Evolutionary conservation across 1,140 invertebrate genomes (phyloP), one percentile per base, ranked within the genome.

Genomic region (Idris sp.): DNA sequence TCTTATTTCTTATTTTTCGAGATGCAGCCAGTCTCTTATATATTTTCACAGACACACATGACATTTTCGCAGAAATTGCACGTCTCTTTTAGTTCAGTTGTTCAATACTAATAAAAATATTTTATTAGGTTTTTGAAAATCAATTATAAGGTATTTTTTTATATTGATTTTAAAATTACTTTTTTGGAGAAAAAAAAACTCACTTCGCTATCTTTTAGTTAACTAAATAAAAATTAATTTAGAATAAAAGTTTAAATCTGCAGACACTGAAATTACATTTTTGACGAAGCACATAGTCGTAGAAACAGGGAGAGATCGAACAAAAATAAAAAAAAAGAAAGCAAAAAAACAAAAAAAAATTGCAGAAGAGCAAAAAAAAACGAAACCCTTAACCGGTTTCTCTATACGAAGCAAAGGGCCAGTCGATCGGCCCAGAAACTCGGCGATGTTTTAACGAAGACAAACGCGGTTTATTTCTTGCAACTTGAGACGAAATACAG

Each of bases 381-480:
- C 44, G 33, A 41, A 64, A 61, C 64, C 68, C 68, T 77, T 65
- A 77, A 77, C 74, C 68, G 74, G 74, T 77, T 77, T 59, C 41
- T 11, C 30, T 28, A 10, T 46, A 44, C 35, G 9, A 4, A 9
- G 28, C 31, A 51, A 74, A 77, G 69, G 65, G 69, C 58, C 58
- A 33, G 51, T 33, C 58, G 64, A 77, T 77, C 65, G 53, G 64
- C 22, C 46, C 59, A 67, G 53, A 71, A 77, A 77, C 71, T 62
- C 35, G 56, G 58, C 48, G 74, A 65, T 77, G 74, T 74, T 77
- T 77, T 77, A 77, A 77, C 71, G 71, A 71, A 74, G 71, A 77
- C 65, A 62, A 74, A 77, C 71, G 64, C 58, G 62, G 69, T 58
- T 76, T 44, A 54, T 44, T 59, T 65, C 51, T 59, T 48, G 67